Evolutionary conservation across 2,113 vertebrate genomes (phyloP).

Genomic region (Trichomycterus rosablanca): DNA sequence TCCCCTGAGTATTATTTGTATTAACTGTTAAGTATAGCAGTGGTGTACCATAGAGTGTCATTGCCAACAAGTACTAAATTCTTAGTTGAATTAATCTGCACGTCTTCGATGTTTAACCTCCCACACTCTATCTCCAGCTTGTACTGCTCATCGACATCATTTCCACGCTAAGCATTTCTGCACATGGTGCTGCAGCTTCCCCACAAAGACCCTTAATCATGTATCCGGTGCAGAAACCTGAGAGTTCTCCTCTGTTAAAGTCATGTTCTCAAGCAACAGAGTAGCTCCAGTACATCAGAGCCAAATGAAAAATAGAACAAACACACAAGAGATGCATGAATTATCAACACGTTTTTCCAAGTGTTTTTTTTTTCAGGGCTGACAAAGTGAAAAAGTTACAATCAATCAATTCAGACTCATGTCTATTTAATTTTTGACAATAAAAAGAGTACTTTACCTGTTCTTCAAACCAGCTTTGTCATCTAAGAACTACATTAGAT

Average conservation of each 20-base stretch:
- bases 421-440: too few species aligned
- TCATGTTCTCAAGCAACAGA: slow-evolving; percentile 35
- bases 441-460: too few species aligned
- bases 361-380: not conserved
- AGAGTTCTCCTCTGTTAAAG: slow-evolving; percentile 56
- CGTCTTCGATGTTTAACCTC: slow-evolving; percentile 35
- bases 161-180: slow-evolving; percentile 34
- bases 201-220: slow-evolving; percentile 48
- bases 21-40: too few species aligned
- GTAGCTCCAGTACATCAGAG: slow-evolving; percentile 29
- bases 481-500: too few species aligned
- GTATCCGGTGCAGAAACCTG: slow-evolving; percentile 45
- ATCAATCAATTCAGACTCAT: too few species aligned
- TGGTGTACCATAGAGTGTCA: too few species aligned
- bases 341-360: not conserved
- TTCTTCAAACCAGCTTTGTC: too few species aligned
- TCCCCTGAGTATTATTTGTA: too few species aligned
- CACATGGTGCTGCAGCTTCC: slow-evolving; percentile 31
- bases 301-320: slow-evolving; percentile 40
- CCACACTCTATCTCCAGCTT: slow-evolving; percentile 43
- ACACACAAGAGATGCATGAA: slow-evolving; percentile 26
- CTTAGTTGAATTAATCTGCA: too few species aligned
- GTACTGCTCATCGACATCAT: slow-evolving; percentile 36
- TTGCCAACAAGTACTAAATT: too few species aligned
- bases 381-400: not conserved